Conservation (phyloP, 2,113 vertebrate species). For the Pitta sordida region DNA sequence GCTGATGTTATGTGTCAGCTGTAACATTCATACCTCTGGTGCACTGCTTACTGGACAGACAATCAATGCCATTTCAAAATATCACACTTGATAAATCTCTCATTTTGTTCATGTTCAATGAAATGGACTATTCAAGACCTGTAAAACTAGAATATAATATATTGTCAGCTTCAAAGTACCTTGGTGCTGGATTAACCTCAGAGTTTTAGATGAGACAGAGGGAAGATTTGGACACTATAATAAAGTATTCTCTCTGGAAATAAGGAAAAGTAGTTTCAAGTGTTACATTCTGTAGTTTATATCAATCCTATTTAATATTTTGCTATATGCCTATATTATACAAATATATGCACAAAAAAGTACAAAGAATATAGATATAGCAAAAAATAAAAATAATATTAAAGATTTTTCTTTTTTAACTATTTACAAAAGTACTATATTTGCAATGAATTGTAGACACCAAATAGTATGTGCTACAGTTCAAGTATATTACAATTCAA, state of each 20-base stretch:
- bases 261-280: neutral
- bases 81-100: neutral
- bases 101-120: neutral
- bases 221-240: neutral
- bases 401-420: neutral
- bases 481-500: conserved; percentile 23
- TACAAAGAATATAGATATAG: neutral
- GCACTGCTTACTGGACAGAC: neutral
- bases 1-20: neutral
- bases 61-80: neutral
- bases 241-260: neutral
- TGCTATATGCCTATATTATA: neutral
- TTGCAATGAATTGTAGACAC: neutral
- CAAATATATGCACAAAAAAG: neutral
- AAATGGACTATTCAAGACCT: neutral
- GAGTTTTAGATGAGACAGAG: neutral
- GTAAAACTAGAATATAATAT: neutral
- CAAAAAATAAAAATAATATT: neutral
- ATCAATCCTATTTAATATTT: neutral
- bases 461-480: conserved; percentile 29
- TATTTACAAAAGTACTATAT: neutral
- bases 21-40: neutral
- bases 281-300: neutral
- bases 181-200: neutral
- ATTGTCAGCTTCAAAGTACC: neutral